Evolutionary conservation across 2,888 invertebrate species (phyloP).

Genomic region (Phalera bucephala): DNA sequence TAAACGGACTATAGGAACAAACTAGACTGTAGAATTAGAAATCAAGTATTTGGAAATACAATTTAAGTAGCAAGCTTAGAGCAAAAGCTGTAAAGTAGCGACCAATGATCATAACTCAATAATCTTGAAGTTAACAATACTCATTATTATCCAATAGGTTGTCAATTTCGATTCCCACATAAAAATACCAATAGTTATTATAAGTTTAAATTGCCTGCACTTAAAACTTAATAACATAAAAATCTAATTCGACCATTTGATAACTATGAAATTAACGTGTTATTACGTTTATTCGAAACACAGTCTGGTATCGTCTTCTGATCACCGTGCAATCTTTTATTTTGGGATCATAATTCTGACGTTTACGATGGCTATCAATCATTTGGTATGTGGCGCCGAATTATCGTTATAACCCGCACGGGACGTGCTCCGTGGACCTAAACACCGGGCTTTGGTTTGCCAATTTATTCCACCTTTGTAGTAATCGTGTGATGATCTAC

Average conservation of each 20-base stretch:
- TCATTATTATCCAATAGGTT: too few relatives aligned
- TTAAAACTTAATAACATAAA: constrained; percentile 9
- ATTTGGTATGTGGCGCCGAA: constrained; percentile 51
- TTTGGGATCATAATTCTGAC: constrained; percentile 54
- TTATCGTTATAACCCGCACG: constrained; percentile 52
- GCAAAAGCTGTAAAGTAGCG: too few relatives aligned
- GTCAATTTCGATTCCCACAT: too few relatives aligned
- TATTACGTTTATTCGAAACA: constrained; percentile 43
- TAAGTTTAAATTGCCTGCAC: background rate
- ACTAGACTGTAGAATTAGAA: too few relatives aligned
- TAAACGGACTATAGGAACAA: too few relatives aligned
- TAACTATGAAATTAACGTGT: constrained; percentile 35
- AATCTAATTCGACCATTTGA: constrained; percentile 34
- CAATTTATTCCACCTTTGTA: constrained; percentile 26
- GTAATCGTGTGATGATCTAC: constrained; percentile 15
- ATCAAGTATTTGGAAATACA: too few relatives aligned
- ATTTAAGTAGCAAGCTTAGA: too few relatives aligned
- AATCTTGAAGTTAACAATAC: too few relatives aligned
- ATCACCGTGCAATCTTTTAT: constrained; percentile 45
- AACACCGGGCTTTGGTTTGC: constrained; percentile 34
- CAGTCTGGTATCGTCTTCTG: constrained; percentile 46
- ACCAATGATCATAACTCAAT: too few relatives aligned
- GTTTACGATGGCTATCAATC: constrained; percentile 63
- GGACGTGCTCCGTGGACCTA: constrained; percentile 45
- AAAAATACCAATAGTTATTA: too few relatives aligned